These are phyloP conservation scores for Melopsittacus undulatus DNA, from an alignment of 2,797 vertebrate species.

Conservation along the genomic window DNA sequence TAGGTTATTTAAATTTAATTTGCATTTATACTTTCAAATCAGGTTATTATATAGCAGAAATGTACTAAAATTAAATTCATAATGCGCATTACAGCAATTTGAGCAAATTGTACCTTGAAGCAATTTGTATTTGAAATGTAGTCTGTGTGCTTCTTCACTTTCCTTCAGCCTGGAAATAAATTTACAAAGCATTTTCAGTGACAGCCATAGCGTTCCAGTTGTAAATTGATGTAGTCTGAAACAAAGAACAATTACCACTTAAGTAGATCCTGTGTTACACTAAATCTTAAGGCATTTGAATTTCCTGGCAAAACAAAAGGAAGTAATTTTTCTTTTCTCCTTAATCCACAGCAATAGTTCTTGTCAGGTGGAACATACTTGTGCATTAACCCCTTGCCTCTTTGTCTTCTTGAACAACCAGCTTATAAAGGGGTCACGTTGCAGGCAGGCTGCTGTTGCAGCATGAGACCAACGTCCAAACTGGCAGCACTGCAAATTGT, in stretches of 20 bases:
- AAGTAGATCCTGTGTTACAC: slow-evolving; percentile 38
- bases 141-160: slow-evolving; percentile 33
- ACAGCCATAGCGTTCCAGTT: slow-evolving; percentile 46
- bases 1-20: slow-evolving; percentile 68
- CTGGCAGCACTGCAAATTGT: accelerated
- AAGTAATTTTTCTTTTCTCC: slow-evolving; percentile 14
- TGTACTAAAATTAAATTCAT: slow-evolving; percentile 71
- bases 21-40: slow-evolving; percentile 63
- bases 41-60: slow-evolving; percentile 64
- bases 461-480: accelerated
- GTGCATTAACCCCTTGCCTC: background rate
- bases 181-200: slow-evolving; percentile 40
- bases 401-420: background rate
- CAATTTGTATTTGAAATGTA: slow-evolving; percentile 59
- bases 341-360: background rate
- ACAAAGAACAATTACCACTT: slow-evolving; percentile 62
- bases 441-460: accelerated
- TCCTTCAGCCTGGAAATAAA: slow-evolving; percentile 58
- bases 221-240: slow-evolving; percentile 60
- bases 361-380: background rate
- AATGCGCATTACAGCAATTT: slow-evolving; percentile 64
- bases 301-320: slow-evolving; percentile 35
- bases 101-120: slow-evolving; percentile 68
- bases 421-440: accelerated
- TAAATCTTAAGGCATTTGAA: slow-evolving; percentile 53